Base-by-base conservation (phyloP, 2,113 vertebrate genomes). In the Falcunculus frontatus region DNA sequence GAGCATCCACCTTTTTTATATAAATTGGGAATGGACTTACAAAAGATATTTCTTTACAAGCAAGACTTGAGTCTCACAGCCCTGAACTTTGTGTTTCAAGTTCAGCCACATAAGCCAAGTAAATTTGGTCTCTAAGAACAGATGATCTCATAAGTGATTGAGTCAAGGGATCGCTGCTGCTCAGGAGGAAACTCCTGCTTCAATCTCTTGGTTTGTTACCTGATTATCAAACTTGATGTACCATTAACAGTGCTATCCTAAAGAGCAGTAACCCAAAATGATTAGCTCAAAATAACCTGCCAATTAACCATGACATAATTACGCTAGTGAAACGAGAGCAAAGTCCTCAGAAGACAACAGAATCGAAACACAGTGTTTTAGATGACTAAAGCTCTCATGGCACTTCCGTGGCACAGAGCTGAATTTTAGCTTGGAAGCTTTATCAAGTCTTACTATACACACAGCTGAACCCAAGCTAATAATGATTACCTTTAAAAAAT, bases 221-320 rank as follows among this genome's bases (percentile, higher is more conserved):
- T 13, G 42, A 32, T 46, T 73, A 80, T 52, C 35, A 47, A 35
- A 30, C 39, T 11, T 8, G 20, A 59, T 13, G n/a, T 12, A 47
- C 42, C 86, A 72, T 56, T 78, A 84, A 78, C 87, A 63, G 52
- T 16, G 20, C 33, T 42, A n/a, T 41, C 83, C 73, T 79, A 32
- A 32, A 90, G 64, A 94, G 60, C 11, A 90, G 53, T 3, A 73
- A 57, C 22, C 67, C 0, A 3, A 42, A 74, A 32, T 2, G 1
- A 88, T 62, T 57, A 74, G 85, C 90, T 94, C 30, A 74, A 94
- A 95, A 96, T 90, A 94, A 77, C 83, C 83, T 80, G 56, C 59
- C 85, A 92, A 96, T 93, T 95, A 95, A 60, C 72, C 75, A 14
- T 22, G 92, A 27, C 79, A 84, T 60, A 92, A 88, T 95, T 89